Evolutionary conservation across 1,140 invertebrate genomes (phyloP).

Genomic region (Druon quercuslanigerum): DNA sequence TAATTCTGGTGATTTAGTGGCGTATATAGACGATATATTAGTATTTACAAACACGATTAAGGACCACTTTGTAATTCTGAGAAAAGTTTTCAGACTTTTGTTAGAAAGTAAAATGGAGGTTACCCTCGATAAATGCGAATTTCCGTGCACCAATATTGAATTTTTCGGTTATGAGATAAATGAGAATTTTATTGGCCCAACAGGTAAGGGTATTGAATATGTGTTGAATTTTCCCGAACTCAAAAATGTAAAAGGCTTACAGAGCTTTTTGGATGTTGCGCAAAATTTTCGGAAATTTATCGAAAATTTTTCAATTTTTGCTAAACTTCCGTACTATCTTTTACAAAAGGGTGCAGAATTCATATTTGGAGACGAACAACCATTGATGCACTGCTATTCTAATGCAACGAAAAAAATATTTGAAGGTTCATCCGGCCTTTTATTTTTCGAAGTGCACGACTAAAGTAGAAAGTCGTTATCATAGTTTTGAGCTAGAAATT

Average conservation of each 20-base stretch:
- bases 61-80: neutral
- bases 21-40: neutral
- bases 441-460: neutral
- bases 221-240: no score
- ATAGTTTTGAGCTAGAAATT: neutral
- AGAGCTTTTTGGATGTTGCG: no score
- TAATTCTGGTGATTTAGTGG: neutral
- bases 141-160: neutral
- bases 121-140: conserved; percentile 35
- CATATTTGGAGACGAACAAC: neutral
- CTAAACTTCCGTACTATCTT: no score
- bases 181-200: no score
- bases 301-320: no score
- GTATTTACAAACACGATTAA: neutral
- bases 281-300: no score
- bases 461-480: neutral
- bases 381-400: neutral
- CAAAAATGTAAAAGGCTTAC: neutral
- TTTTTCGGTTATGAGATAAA: neutral
- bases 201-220: no score
- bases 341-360: no score
- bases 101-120: neutral
- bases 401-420: neutral
- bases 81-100: neutral
- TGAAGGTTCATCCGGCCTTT: neutral